phyloP scores from a whole-genome alignment of 2,113 vertebrate genomes.

The Pithys albifrons region DNA sequence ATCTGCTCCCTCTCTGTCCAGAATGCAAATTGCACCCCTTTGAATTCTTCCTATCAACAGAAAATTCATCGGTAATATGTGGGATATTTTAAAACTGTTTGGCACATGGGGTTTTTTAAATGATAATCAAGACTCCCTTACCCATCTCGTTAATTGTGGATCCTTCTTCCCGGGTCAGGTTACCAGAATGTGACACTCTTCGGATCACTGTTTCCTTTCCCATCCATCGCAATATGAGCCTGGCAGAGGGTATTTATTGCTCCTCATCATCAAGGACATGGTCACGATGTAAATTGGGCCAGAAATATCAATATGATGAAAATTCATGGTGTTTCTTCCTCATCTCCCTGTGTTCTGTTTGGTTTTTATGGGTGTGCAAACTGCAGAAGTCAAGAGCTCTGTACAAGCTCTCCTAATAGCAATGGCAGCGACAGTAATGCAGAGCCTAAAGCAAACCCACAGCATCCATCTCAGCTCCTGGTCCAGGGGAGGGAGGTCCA shows the following conservation, averaged over 20 bases:
- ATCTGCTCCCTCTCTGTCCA: background rate
- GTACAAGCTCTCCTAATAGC: background rate
- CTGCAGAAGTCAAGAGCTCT: background rate
- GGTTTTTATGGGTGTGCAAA: background rate
- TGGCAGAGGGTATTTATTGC: slow-evolving; percentile 33
- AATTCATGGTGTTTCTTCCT: background rate
- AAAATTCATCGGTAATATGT: background rate
- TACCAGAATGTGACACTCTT: slow-evolving; percentile 56
- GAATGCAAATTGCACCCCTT: slow-evolving; percentile 17
- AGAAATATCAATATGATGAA: slow-evolving; percentile 22
- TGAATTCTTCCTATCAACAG: background rate
- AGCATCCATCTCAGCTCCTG: background rate
- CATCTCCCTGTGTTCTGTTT: background rate
- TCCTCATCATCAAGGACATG: background rate
- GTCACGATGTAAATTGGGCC: background rate
- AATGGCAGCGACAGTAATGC: background rate
- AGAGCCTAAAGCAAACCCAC: background rate
- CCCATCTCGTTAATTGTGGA: slow-evolving; percentile 9
- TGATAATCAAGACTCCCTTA: slow-evolving; percentile 37
- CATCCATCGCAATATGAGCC: background rate
- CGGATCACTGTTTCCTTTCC: background rate
- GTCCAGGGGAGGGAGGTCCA: background rate
- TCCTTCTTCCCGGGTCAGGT: slow-evolving; percentile 1
- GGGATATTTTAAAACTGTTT: background rate
- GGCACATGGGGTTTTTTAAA: background rate